Evolutionary conservation across 2,888 invertebrate species (phyloP).

Genomic region (Tyria jacobaeae): DNA sequence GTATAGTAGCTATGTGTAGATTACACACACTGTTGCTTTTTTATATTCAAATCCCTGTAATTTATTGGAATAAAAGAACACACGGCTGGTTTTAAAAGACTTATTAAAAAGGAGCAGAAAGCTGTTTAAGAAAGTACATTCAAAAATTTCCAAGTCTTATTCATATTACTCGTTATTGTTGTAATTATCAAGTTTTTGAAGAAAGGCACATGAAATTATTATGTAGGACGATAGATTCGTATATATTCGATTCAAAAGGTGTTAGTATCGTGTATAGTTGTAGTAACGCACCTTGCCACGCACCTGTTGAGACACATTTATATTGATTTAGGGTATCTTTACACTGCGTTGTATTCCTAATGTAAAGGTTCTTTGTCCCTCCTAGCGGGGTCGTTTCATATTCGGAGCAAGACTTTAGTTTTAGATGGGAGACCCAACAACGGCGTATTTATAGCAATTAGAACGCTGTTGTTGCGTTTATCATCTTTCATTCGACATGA

Average conservation of each 20-base stretch:
- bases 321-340: slow-evolving; percentile 42
- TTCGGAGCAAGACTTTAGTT: neutral
- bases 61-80: neutral
- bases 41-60: slow-evolving; percentile 3
- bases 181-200: neutral
- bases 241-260: too few relatives aligned
- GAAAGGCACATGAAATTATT: too few relatives aligned
- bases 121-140: neutral
- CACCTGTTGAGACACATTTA: slow-evolving; percentile 44
- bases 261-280: slow-evolving; percentile 22
- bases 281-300: slow-evolving; percentile 20
- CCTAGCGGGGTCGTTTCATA: slow-evolving; percentile 6
- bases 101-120: neutral
- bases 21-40: slow-evolving; percentile 14
- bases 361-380: slow-evolving; percentile 4
- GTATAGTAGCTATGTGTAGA: neutral
- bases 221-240: too few relatives aligned
- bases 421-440: neutral
- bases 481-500: too few relatives aligned
- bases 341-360: slow-evolving; percentile 23
- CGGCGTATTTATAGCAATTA: too few relatives aligned
- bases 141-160: neutral
- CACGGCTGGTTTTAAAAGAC: neutral
- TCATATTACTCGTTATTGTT: neutral
- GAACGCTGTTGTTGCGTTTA: too few relatives aligned